phyloP scores from a whole-genome alignment of 1,140 invertebrate species.

The Diorhabda elongata region DNA sequence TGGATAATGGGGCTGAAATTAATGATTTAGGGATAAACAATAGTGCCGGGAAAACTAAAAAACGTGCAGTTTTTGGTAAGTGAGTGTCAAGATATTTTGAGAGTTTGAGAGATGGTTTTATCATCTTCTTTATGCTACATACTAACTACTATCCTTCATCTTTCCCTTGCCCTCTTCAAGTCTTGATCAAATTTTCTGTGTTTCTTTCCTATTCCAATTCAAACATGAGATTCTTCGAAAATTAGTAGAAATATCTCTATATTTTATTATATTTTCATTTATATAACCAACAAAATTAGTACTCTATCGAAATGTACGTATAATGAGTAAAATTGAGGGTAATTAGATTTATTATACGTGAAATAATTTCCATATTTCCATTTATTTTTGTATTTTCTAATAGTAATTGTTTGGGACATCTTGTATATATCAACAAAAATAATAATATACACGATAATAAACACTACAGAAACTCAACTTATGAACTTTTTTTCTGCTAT shows the following conservation, averaged over 20 bases:
- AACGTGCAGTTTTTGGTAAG: slow-evolving; percentile 36
- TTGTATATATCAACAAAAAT: too few relatives aligned
- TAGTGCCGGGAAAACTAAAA: slow-evolving; percentile 35
- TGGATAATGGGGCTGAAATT: slow-evolving; percentile 50
- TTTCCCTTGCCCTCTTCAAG: not conserved
- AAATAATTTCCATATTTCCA: too few relatives aligned
- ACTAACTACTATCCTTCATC: not conserved
- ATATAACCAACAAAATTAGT: too few relatives aligned
- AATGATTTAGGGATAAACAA: slow-evolving; percentile 60
- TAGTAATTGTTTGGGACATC: too few relatives aligned
- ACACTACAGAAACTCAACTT: too few relatives aligned
- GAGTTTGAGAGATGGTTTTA: slow-evolving; percentile 8
- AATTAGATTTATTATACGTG: too few relatives aligned
- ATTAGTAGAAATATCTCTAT: not conserved
- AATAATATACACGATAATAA: too few relatives aligned
- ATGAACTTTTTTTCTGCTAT: too few relatives aligned
- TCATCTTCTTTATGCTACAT: not conserved
- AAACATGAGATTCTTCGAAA: not conserved
- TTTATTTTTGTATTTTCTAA: too few relatives aligned
- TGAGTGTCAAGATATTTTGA: slow-evolving; percentile 19
- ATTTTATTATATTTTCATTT: too few relatives aligned
- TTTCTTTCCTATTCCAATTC: not conserved
- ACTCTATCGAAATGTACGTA: too few relatives aligned
- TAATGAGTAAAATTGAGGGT: too few relatives aligned
- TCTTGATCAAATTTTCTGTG: not conserved